A percentile compares a stretch with the other conserved stretches of the same genome.
Evolutionary conservation across 2,797 vertebrate species (phyloP).

Genomic region (Tragelaphus eurycerus): DNA sequence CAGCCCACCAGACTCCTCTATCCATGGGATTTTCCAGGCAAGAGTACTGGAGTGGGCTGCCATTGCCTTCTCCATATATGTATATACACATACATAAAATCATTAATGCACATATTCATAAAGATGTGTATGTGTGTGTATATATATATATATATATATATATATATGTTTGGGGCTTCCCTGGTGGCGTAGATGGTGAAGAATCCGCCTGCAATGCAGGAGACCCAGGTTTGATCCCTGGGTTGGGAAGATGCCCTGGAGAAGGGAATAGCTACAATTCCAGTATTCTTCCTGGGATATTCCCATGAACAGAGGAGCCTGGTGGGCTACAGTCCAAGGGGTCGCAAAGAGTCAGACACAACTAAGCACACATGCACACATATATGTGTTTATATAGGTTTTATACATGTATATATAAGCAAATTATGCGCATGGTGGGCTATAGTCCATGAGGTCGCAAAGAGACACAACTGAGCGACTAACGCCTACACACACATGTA

Average conservation of each 20-base stretch:
- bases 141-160: too few relatives aligned
- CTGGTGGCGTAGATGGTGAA: neutral
- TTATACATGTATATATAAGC: neutral
- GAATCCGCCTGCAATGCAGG: neutral
- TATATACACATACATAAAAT: neutral
- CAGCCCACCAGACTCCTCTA: too few relatives aligned
- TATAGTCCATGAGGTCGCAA: neutral
- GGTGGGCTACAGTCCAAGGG: neutral
- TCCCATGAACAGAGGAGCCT: neutral
- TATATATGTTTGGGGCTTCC: neutral
- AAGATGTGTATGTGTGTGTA: neutral
- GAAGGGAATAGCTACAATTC: neutral
- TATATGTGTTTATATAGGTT: neutral
- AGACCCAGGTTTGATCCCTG: neutral
- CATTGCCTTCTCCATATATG: too few relatives aligned
- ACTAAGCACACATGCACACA: accelerated
- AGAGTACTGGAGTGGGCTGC: too few relatives aligned
- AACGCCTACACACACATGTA: neutral
- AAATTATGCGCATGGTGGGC: neutral
- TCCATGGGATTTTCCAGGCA: too few relatives aligned
- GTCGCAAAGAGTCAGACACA: neutral
- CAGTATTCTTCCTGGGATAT: neutral
- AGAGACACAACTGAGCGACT: neutral
- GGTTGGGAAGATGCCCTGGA: neutral
- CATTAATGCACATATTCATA: neutral